Percentiles rank a stretch among this genome's conserved stretches.
These are phyloP conservation scores for Albula glossodonta DNA, from an alignment of 2,113 vertebrate genomes.

Conservation along the genomic window DNA sequence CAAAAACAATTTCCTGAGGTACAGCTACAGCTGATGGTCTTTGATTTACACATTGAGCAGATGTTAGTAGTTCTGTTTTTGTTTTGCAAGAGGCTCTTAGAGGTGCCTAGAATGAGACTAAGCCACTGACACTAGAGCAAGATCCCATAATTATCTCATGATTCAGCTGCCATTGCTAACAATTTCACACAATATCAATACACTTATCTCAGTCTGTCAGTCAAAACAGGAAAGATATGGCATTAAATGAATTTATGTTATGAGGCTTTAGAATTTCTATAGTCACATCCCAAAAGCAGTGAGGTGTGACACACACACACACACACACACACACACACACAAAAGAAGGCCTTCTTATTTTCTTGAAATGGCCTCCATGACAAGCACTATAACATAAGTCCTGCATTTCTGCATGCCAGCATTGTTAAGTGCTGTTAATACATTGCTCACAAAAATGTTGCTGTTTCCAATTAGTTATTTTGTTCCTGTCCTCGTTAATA, in stretches of 20 bases:
- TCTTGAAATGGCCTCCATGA: neutral
- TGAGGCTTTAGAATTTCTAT: too few species aligned
- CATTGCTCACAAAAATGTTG: constrained; percentile 54
- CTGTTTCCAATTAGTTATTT: constrained; percentile 78
- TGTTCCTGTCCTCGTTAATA: constrained; percentile 71
- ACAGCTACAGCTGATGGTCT: constrained; percentile 7
- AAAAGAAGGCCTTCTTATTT: neutral
- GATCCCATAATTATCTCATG: neutral
- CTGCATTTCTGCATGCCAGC: neutral
- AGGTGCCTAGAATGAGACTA: constrained; percentile 13
- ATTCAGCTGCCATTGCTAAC: neutral
- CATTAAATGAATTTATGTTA: too few species aligned
- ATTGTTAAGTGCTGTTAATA: constrained; percentile 24
- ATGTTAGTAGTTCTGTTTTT: constrained; percentile 37
- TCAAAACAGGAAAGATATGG: neutral
- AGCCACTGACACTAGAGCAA: neutral
- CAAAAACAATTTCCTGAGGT: neutral
- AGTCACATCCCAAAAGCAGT: too few species aligned
- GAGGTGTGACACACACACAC: neutral
- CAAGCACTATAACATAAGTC: neutral
- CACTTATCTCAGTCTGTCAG: neutral
- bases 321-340: constrained; percentile 1
- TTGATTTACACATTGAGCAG: constrained; percentile 47
- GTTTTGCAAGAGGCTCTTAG: constrained; percentile 18
- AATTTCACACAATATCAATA: neutral